Percentiles rank a stretch among this genome's conserved stretches.
Conservation (phyloP, 2,888 invertebrate genomes). For the Falcaria lacertinaria region DNA sequence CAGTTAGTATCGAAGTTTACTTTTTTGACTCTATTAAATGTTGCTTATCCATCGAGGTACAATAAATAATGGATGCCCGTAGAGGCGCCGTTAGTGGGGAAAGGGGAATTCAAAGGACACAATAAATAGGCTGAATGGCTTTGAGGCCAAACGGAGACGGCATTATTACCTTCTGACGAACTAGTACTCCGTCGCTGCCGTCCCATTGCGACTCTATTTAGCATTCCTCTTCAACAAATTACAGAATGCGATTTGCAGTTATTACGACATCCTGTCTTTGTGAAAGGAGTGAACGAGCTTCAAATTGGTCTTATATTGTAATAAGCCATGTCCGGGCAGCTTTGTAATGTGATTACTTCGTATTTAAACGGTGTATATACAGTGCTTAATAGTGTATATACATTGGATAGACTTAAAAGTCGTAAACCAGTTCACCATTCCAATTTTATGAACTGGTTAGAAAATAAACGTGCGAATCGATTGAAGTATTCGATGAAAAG, state of each 20-base stretch:
- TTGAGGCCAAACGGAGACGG: slow-evolving; percentile 25
- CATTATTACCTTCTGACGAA: slow-evolving; percentile 38
- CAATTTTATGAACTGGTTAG: slow-evolving; percentile 17
- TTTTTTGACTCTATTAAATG: slow-evolving; percentile 16
- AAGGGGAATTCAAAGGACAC: slow-evolving; percentile 28
- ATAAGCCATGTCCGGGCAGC: no score
- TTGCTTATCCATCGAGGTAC: slow-evolving; percentile 20
- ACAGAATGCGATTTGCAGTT: slow-evolving; percentile 17
- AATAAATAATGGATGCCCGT: slow-evolving; percentile 20
- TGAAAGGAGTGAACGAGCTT: no score
- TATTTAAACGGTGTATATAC: no score
- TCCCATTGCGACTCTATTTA: slow-evolving; percentile 17
- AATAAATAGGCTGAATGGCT: slow-evolving; percentile 44
- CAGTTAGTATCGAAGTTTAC: slow-evolving; percentile 4
- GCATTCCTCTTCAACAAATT: slow-evolving; percentile 24
- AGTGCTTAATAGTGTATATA: no score
- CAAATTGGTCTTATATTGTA: no score
- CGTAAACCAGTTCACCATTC: no score
- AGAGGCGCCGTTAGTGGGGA: slow-evolving; percentile 20
- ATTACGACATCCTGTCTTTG: slow-evolving; percentile 9
- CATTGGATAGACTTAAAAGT: neutral
- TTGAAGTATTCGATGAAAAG: slow-evolving; percentile 23
- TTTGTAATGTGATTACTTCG: no score
- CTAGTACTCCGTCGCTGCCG: slow-evolving; percentile 33
- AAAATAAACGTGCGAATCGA: slow-evolving; percentile 29